Evolutionary conservation across 2,888 invertebrate species (phyloP), one percentile per base, ranked within the genome.

Genomic region (Argynnis bischoffii): DNA sequence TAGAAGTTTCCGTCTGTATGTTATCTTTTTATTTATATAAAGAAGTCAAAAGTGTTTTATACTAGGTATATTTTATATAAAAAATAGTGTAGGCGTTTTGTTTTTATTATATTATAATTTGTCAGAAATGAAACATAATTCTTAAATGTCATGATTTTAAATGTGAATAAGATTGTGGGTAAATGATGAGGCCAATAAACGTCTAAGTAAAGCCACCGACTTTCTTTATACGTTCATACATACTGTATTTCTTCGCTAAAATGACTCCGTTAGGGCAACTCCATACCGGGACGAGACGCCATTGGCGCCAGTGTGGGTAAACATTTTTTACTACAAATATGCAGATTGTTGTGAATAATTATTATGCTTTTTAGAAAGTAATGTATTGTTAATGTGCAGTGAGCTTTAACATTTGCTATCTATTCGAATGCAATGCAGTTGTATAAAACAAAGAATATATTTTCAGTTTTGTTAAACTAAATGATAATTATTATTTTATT

Each of bases 231-330:
- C 14, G 47, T 59, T 65, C 64, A 75, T 72, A 61, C 71, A 72
- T 71, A 69, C 60, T 66, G 48, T 69, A 67, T 74, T 71, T 71
- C 67, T 69, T 35, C 74, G 71, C 66, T 71, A 66, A 57, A 55
- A 54, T 69, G 69, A 68, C 63, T 72, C 75, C 72, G 74, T 75
- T 75, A 75, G 72, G 66, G 65, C 66, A 61, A 50, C 48, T 60
- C 74, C 72, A 72, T 74, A 72, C 63, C 14, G 15, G 72, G 72
- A 41, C 63, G 54, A 69, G 71, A 71, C 71, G 69, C 71, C 71
- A 54, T 46, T 65, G 71, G 73, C 73, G 73, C 73, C 72, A 70
- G 55, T 66, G 67, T 67, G 66, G 56, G 64, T 68, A 65, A 67
- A 68, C 57, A 54, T 65, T 69, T 73, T 69, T 73, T 68, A 51